Evolutionary conservation across 2,888 invertebrate species (phyloP).

Genomic region (Ormyrus pomaceus): DNA sequence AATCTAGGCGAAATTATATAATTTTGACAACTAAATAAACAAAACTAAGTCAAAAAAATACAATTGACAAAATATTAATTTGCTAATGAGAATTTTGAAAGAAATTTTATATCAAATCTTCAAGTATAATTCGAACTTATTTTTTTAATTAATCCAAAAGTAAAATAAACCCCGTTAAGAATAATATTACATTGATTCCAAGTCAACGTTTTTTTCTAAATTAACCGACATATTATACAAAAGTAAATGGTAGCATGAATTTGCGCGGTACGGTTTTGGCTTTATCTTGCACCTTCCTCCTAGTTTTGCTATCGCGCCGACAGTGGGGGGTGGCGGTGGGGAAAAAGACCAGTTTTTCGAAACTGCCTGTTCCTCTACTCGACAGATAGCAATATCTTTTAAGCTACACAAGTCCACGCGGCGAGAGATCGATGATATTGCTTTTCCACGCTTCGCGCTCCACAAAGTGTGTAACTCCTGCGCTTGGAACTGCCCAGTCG

Average conservation of each 20-base stretch:
- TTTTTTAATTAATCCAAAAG: neutral
- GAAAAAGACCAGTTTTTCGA: conserved; percentile 53
- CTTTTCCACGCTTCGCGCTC: neutral
- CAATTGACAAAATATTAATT: no score
- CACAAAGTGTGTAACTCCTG: neutral
- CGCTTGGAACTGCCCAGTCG: neutral
- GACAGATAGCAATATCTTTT: conserved; percentile 62
- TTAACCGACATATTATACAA: no score
- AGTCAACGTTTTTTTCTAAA: no score
- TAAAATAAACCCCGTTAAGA: conserved; percentile 9
- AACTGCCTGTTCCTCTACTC: conserved; percentile 57
- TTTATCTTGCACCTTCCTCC: conserved; percentile 47
- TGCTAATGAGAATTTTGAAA: no score
- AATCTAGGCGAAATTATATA: no score
- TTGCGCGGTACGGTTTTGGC: conserved; percentile 33
- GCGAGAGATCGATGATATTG: conserved; percentile 7
- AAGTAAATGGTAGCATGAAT: neutral
- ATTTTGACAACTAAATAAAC: no score
- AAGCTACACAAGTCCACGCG: neutral
- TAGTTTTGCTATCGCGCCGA: conserved; percentile 37
- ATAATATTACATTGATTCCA: no score
- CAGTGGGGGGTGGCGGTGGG: conserved; percentile 31
- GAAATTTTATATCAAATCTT: no score
- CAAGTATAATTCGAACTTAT: no score
- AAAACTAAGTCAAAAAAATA: no score